phyloP scores from a whole-genome alignment of 2,888 invertebrate genomes.

The Cremastobaeus sp. region DNA sequence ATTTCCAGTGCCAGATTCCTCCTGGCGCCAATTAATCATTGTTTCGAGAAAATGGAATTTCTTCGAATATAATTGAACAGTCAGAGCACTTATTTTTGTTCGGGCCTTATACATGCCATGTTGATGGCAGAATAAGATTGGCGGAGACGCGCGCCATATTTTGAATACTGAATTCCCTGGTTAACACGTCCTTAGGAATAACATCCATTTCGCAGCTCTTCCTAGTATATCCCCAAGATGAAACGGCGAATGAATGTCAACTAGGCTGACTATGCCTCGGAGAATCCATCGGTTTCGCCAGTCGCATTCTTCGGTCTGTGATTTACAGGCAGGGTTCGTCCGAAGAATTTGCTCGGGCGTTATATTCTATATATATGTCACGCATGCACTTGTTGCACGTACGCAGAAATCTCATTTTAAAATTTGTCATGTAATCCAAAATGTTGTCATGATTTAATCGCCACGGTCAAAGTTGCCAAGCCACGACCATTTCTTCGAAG shows the following conservation, averaged over 20 bases:
- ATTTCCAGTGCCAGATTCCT: too few relatives aligned
- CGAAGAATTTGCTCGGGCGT: conserved; percentile 38
- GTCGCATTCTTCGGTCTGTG: conserved; percentile 59
- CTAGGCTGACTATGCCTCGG: conserved; percentile 46
- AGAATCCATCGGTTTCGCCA: conserved; percentile 63
- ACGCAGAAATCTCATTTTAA: conserved; percentile 13
- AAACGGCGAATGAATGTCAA: conserved; percentile 55
- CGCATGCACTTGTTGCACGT: conserved; percentile 42
- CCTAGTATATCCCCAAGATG: conserved; percentile 30
- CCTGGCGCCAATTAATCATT: too few relatives aligned
- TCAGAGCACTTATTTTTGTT: too few relatives aligned
- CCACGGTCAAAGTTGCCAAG: background rate
- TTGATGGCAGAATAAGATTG: conserved; percentile 5
- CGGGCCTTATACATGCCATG: conserved; percentile 1
- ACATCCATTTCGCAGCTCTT: conserved; percentile 24
- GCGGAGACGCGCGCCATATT: background rate
- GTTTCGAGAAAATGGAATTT: too few relatives aligned
- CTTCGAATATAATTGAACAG: too few relatives aligned
- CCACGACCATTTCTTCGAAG: background rate
- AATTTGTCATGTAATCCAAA: conserved; percentile 42
- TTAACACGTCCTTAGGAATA: conserved; percentile 28
- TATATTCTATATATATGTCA: conserved; percentile 49
- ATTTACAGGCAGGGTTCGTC: conserved; percentile 60
- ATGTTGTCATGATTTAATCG: conserved; percentile 3
- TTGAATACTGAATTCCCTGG: conserved; percentile 12